A percentile compares a stretch with the other conserved stretches of the same genome.
Conservation (phyloP, 2,113 vertebrate species). For the Pycnonotus jocosus region DNA sequence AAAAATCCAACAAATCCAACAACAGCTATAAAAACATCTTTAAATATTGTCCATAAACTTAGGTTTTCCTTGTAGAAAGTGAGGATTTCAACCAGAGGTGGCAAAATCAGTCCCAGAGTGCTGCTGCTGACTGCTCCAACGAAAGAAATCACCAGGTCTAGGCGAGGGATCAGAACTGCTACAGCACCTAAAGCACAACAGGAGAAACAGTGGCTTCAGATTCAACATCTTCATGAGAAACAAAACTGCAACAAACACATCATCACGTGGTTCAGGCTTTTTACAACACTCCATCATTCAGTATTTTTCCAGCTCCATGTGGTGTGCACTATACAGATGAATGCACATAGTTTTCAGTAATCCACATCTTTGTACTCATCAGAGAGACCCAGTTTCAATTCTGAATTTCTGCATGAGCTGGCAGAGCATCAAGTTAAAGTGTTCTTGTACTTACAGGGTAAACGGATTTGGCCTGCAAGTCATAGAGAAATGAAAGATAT, state of each 20-base stretch:
- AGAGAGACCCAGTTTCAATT: not conserved
- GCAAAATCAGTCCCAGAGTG: slow-evolving; percentile 82
- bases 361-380: not conserved
- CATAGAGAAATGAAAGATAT: not conserved
- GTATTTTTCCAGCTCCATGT: not conserved
- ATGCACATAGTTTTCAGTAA: not conserved
- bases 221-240: not conserved
- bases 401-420: not conserved
- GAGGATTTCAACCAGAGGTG: slow-evolving; percentile 83
- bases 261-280: not conserved
- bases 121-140: slow-evolving; percentile 87
- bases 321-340: not conserved
- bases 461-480: not conserved
- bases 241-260: not conserved
- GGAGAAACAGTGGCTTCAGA: not conserved
- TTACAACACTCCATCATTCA: not conserved
- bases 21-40: slow-evolving; percentile 78
- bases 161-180: slow-evolving; percentile 78
- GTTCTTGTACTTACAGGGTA: not conserved
- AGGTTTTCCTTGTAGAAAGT: slow-evolving; percentile 76
- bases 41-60: slow-evolving; percentile 71
- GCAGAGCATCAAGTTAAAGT: not conserved
- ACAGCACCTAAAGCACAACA: slow-evolving; percentile 69
- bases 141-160: slow-evolving; percentile 86
- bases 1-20: slow-evolving; percentile 83